Evolutionary conservation across 2,888 invertebrate genomes (phyloP), one percentile per base, ranked within the genome.

Genomic region (Fragum sueziense): DNA sequence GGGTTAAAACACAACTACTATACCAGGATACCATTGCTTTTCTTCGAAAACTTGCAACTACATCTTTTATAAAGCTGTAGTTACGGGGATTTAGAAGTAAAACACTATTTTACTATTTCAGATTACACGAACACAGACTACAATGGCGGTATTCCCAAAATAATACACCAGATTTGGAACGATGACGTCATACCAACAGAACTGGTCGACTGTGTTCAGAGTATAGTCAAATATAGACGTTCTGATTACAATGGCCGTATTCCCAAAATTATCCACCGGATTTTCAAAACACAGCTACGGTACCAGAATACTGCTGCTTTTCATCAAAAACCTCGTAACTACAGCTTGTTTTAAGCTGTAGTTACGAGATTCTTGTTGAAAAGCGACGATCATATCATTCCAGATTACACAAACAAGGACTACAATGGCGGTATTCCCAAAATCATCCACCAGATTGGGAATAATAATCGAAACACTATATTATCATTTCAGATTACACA

Each of bases 401-500:
- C 41, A 65, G 65, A 65, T 65, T 65, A 34, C 34, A 65, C 37
- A 34, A 22, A 25, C n/a, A 65, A 41, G 25, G 2, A 41, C n/a
- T 65, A 65, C 27, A 65, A n/a, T 9, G 65, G 65, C 1, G 65
- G 33, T 1, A 65, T 65, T 3, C 65, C 65, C 3, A 65, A 65
- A 20, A 65, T 65, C 25, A 37, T 65, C 25, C 65, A 65, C 27
- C 65, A 65, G 22, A 65, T 65, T 22, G 37, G 65, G 65, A 65
- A 65, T 25, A 27, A 41, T 65, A 41, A 65, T 47, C 1, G n/a
- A 3, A 17, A 47, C 17, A 47, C 17, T 6, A 47, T 2, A 41
- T n/a, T n/a, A n/a, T n/a, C n/a, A 25, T 41, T 41, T 27, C 41
- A 65, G 65, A 65, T 65, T 65, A 34, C 34, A 65, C 37, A 34